Base-by-base conservation (phyloP, 2,113 vertebrate genomes). In the Numenius arquata region DNA sequence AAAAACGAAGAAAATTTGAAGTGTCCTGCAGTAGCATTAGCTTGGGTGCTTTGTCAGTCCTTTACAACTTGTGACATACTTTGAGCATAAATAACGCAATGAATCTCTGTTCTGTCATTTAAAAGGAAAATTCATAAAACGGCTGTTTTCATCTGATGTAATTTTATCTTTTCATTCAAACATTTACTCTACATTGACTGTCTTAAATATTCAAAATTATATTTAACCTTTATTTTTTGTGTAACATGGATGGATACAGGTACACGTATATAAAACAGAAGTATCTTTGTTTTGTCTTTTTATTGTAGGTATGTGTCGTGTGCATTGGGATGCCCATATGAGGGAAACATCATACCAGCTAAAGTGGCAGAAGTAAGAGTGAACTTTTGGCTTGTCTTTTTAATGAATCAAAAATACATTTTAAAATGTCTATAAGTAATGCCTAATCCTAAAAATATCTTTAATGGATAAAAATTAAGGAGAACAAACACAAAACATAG, bases 281-380 rank as follows among this genome's bases (percentile, higher is more conserved):
- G 9, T 70, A 93, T 82, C 5, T 34, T 45, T 94, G 5, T 97
- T 6, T 97, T 11, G 85, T 95, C 40, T 97, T 96, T 97, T 95
- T 81, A 22, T 79, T 96, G 65, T 92, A 99, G 99, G 90, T 99
- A 99, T 87, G 99, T 99, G 62, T 99, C 99, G 11, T 99, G 99
- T 97, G 98, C 97, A 14, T 97, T 99, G 76, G 99, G 99, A 90
- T 99, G 99, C 77, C 99, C 99, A 3, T 98, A 99, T 52, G 99
- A 99, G 98, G 99, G 99, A 98, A 96, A 93, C 23, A 82, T 99
- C 76, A 56, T 95, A 47, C 98, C 99, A 26, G 97, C 98, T 66
- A 99, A 99, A 98, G 99, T 99, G 85, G 98, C 98, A 66, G 98
- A 99, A 98, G 99, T 99, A 98, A 98, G 97, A 80, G 22, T 72